Percentiles rank a stretch among this genome's conserved stretches.
Conservation (phyloP, 1,140 invertebrate species). For the Drusus annulatus region DNA sequence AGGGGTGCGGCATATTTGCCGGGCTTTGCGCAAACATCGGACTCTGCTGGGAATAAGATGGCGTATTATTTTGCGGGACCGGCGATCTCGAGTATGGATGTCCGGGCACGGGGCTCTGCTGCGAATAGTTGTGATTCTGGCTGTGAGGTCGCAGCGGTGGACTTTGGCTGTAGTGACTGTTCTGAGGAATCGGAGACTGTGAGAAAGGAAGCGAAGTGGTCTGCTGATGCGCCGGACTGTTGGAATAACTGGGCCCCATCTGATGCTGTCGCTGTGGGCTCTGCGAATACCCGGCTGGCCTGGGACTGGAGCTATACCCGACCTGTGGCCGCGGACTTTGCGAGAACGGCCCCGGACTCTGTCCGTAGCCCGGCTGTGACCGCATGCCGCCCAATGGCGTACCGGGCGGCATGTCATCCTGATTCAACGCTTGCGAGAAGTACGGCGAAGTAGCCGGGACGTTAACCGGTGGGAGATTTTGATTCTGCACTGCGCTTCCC, state of each 20-base stretch:
- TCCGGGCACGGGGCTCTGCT: conserved; percentile 56
- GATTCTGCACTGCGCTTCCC: conserved; percentile 23
- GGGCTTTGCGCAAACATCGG: conserved; percentile 68
- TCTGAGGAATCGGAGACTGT: conserved; percentile 62
- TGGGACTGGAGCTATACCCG: conserved; percentile 57
- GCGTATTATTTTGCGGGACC: conserved; percentile 60
- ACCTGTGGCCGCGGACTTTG: conserved; percentile 57
- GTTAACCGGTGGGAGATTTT: conserved; percentile 50
- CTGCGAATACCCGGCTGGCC: conserved; percentile 57
- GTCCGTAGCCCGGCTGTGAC: conserved; percentile 52
- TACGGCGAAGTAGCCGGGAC: conserved; percentile 57
- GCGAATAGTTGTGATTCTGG: conserved; percentile 58
- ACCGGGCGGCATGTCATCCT: conserved; percentile 57
- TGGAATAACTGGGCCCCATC: conserved; percentile 47
- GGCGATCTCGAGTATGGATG: conserved; percentile 59
- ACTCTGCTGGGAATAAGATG: conserved; percentile 60
- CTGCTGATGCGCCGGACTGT: conserved; percentile 56
- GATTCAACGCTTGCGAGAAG: conserved; percentile 43
- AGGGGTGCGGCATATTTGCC: conserved; percentile 61
- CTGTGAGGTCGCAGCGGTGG: conserved; percentile 62
- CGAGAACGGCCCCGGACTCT: conserved; percentile 58
- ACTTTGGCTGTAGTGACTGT: conserved; percentile 58
- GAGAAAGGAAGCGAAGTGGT: conserved; percentile 48
- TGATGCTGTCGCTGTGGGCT: conserved; percentile 54
- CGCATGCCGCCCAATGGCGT: conserved; percentile 53